Evolutionary conservation across 2,888 invertebrate genomes (phyloP).

Genomic region (Phyllotreta cruciferae): DNA sequence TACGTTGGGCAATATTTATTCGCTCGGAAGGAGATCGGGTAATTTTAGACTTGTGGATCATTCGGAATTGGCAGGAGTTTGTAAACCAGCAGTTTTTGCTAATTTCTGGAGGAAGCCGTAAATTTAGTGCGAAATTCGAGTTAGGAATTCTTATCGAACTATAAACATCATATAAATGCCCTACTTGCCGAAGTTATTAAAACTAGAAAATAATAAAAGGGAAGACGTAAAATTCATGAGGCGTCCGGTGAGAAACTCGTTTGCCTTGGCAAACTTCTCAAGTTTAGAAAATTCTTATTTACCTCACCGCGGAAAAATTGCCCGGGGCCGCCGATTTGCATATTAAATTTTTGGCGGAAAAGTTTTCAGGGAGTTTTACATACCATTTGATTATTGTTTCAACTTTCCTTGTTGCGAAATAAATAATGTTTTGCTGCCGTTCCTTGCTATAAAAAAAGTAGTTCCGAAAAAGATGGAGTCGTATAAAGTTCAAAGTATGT

Average conservation of each 20-base stretch:
- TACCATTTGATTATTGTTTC: slow-evolving; percentile 34
- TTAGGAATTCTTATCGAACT: slow-evolving; percentile 12
- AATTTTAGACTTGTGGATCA: too few species aligned
- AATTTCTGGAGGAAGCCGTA: too few species aligned
- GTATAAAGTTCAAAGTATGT: slow-evolving; percentile 1
- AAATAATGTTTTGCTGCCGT: slow-evolving; percentile 24
- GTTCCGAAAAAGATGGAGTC: slow-evolving; percentile 4
- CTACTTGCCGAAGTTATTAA: slow-evolving; percentile 20
- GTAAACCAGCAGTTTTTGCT: too few species aligned
- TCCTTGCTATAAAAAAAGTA: slow-evolving; percentile 16
- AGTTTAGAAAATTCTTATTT: slow-evolving; percentile 36
- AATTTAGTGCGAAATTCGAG: neutral
- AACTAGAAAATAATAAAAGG: slow-evolving; percentile 28
- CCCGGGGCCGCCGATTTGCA: slow-evolving; percentile 32
- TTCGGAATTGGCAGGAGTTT: too few species aligned
- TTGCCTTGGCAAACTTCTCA: slow-evolving; percentile 24
- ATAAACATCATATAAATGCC: slow-evolving; percentile 19
- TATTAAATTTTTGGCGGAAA: slow-evolving; percentile 35
- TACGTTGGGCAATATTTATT: too few species aligned
- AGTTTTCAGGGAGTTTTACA: slow-evolving; percentile 29
- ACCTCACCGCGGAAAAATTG: slow-evolving; percentile 34
- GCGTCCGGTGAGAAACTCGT: slow-evolving; percentile 26
- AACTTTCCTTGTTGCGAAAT: slow-evolving; percentile 29
- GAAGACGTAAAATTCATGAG: slow-evolving; percentile 23
- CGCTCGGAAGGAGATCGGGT: too few species aligned